A percentile compares a stretch with the other conserved stretches of the same genome.
Conservation (phyloP, 2,888 invertebrate genomes). For the Cremastobaeus sp. region DNA sequence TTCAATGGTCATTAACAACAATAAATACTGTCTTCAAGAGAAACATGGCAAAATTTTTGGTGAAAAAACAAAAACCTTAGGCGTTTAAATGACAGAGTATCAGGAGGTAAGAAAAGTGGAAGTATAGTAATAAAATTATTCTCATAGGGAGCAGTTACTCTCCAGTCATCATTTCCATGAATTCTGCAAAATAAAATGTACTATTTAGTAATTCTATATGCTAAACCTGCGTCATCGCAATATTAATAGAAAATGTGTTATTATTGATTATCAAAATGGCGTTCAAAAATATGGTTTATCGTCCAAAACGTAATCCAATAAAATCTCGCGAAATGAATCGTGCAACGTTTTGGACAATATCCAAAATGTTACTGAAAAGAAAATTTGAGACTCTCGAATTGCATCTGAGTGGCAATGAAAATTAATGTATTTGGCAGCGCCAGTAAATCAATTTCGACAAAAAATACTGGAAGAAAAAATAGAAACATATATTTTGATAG, state of each 20-base stretch:
- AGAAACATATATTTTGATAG: too few relatives aligned
- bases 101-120: slow-evolving; percentile 36
- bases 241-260: slow-evolving; percentile 22
- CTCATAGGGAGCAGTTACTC: slow-evolving; percentile 83
- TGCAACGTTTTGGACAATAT: slow-evolving; percentile 25
- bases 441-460: too few relatives aligned
- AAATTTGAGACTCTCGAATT: slow-evolving; percentile 29
- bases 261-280: slow-evolving; percentile 29
- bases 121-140: slow-evolving; percentile 32
- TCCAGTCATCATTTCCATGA: slow-evolving; percentile 98
- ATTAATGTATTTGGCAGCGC: too few relatives aligned
- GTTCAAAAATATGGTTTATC: slow-evolving; percentile 32
- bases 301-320: slow-evolving; percentile 31
- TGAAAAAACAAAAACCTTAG: slow-evolving; percentile 17
- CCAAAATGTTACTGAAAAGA: slow-evolving; percentile 31
- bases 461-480: too few relatives aligned
- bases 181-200: slow-evolving; percentile 84
- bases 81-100: slow-evolving; percentile 33
- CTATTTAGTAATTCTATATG: not conserved
- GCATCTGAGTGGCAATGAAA: slow-evolving; percentile 23
- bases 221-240: slow-evolving; percentile 1
- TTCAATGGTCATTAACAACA: slow-evolving; percentile 75
- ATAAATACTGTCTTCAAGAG: slow-evolving; percentile 73
- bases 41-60: slow-evolving; percentile 47
- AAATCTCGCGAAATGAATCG: slow-evolving; percentile 26